These are phyloP conservation scores for Pangasius krempfi DNA, from an alignment of 2,797 vertebrate genomes.

Conservation along the genomic window DNA sequence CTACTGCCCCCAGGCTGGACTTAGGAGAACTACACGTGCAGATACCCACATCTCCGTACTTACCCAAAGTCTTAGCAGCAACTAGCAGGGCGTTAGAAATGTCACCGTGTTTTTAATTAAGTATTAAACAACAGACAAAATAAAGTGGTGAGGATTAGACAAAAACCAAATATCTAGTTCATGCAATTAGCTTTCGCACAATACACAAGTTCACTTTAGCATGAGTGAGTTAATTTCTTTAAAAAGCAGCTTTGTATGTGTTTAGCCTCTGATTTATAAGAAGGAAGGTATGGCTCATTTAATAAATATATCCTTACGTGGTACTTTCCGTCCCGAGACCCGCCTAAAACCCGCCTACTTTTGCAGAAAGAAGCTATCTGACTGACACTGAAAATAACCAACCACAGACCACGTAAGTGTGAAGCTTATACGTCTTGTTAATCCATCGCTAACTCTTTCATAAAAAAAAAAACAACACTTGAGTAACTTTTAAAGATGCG, in stretches of 20 bases:
- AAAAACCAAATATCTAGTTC: not conserved
- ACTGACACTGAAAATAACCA: no score
- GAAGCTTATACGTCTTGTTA: not conserved
- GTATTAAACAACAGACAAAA: not conserved
- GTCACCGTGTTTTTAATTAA: not conserved
- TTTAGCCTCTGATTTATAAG: not conserved
- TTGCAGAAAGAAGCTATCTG: no score
- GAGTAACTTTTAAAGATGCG: no score
- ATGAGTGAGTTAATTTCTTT: not conserved
- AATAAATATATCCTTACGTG: not conserved
- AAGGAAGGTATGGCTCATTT: not conserved
- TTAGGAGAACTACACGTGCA: slow-evolving; percentile 33
- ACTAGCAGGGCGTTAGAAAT: not conserved
- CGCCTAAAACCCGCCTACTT: not conserved
- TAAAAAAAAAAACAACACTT: no score
- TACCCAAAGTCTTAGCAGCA: not conserved
- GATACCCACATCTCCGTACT: not conserved
- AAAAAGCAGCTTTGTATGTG: not conserved
- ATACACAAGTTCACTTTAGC: not conserved
- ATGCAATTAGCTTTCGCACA: not conserved
- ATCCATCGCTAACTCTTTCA: not conserved
- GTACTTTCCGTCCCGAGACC: not conserved
- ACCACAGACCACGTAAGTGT: not conserved
- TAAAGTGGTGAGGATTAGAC: not conserved
- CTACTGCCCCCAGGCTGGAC: slow-evolving; percentile 49